Evolutionary conservation across 2,113 vertebrate species (phyloP).

Genomic region (Periophthalmodon schlosseri): DNA sequence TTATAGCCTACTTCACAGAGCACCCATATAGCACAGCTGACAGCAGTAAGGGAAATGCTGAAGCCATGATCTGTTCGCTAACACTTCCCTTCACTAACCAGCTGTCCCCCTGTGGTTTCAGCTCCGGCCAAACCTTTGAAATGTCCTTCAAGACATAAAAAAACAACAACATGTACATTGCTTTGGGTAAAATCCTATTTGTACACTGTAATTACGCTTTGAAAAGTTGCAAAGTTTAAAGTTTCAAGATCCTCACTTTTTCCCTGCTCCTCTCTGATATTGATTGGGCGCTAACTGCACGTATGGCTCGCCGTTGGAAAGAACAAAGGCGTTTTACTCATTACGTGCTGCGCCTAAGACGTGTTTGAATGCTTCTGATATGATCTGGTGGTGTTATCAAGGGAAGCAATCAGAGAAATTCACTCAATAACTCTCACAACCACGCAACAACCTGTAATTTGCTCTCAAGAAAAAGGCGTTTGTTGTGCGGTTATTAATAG

Average conservation of each 20-base stretch:
- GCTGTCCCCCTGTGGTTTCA: conserved; percentile 74
- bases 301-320: conserved; percentile 48
- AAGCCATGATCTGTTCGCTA: conserved; percentile 70
- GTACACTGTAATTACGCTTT: conserved; percentile 75
- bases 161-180: conserved; percentile 60
- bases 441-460: conserved; percentile 42
- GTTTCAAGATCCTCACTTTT: conserved; percentile 68
- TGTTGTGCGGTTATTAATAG: conserved; percentile 41
- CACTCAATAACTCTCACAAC: conserved; percentile 63
- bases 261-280: conserved; percentile 67
- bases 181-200: conserved; percentile 77
- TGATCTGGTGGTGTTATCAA: conserved; percentile 61
- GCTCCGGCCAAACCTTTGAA: conserved; percentile 74
- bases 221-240: conserved; percentile 76
- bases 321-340: conserved; percentile 70
- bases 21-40: conserved; percentile 64
- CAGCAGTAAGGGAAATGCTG: conserved; percentile 64
- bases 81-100: conserved; percentile 71
- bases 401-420: conserved; percentile 68
- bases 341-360: conserved; percentile 56
- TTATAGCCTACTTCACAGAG: conserved; percentile 66
- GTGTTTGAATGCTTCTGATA: conserved; percentile 65
- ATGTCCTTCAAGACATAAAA: conserved; percentile 74
- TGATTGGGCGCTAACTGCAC: conserved; percentile 65
- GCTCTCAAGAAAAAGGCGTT: conserved; percentile 46